A percentile compares a stretch with the other conserved stretches of the same genome.
phyloP scores from a whole-genome alignment of 1,140 invertebrate species.

The Saccostrea echinata region DNA sequence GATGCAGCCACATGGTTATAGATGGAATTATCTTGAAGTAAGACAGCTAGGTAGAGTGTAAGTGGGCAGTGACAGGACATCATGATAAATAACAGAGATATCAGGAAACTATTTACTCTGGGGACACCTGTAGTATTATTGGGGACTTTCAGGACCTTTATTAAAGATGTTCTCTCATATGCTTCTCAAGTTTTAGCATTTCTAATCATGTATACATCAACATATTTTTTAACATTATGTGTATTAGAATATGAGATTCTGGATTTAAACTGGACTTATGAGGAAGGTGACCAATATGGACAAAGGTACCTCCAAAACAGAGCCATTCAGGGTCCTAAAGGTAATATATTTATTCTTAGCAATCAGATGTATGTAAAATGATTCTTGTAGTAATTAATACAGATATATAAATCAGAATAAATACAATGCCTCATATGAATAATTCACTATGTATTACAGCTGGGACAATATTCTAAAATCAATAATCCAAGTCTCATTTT shows the following conservation, averaged over 20 bases:
- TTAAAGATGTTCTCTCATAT: not conserved
- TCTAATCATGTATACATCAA: not conserved
- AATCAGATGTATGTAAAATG: not conserved
- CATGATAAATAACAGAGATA: not conserved
- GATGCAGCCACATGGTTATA: not conserved
- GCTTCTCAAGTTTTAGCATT: not conserved
- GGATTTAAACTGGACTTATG: not conserved
- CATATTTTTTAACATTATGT: not conserved
- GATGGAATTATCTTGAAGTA: not conserved
- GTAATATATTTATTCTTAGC: not conserved
- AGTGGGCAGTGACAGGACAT: not conserved
- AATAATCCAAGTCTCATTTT: too few relatives aligned
- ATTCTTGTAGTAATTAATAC: not conserved
- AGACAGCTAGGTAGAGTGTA: not conserved
- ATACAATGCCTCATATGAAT: not conserved
- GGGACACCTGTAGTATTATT: not conserved
- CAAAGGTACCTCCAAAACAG: not conserved
- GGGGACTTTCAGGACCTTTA: not conserved
- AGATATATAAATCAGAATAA: not conserved
- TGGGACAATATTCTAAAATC: not conserved
- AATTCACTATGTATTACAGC: not conserved
- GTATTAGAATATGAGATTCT: not conserved
- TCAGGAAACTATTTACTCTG: not conserved
- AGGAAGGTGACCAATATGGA: not conserved
- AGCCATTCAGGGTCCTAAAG: slow-evolving; percentile 12